Percentiles rank a stretch among this genome's conserved stretches.
Evolutionary conservation across 2,888 invertebrate genomes (phyloP).

Genomic region (Pyrrhia umbra): DNA sequence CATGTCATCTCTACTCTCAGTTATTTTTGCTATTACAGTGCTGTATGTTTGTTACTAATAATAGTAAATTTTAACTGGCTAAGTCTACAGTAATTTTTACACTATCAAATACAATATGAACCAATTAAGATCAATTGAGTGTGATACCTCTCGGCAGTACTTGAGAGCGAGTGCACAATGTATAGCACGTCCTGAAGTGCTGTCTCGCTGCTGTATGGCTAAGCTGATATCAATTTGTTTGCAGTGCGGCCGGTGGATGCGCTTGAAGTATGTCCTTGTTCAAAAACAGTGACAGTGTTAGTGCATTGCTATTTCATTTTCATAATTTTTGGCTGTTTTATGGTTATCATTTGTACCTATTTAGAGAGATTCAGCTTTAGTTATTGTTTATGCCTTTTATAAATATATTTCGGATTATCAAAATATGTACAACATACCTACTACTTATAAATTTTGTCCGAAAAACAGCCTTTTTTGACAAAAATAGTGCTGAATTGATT

Average conservation of each 20-base stretch:
- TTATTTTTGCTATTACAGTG: neutral
- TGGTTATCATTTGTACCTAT: conserved; percentile 7
- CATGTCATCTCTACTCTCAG: neutral
- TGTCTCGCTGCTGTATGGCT: conserved; percentile 9
- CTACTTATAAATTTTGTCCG: conserved; percentile 21
- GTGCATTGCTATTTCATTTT: conserved; percentile 65
- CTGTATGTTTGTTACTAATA: neutral
- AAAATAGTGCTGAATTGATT: too few species aligned
- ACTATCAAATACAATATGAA: conserved; percentile 40
- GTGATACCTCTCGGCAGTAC: conserved; percentile 15
- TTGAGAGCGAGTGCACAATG: conserved; percentile 25
- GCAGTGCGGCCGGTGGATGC: conserved; percentile 57
- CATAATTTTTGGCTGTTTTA: conserved; percentile 16
- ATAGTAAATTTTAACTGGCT: conserved; percentile 22
- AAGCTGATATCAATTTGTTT: conserved; percentile 55
- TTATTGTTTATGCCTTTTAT: too few species aligned
- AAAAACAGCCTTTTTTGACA: conserved; percentile 13
- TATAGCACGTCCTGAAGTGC: conserved; percentile 1
- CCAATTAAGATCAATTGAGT: conserved; percentile 56
- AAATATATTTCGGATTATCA: too few species aligned
- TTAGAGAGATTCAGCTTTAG: too few species aligned
- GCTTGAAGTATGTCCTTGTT: conserved; percentile 81
- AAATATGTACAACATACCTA: too few species aligned
- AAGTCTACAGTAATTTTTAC: conserved; percentile 24
- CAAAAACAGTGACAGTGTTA: conserved; percentile 85